phyloP scores from a whole-genome alignment of 2,888 invertebrate species.

The Andrena haemorrhoa region DNA sequence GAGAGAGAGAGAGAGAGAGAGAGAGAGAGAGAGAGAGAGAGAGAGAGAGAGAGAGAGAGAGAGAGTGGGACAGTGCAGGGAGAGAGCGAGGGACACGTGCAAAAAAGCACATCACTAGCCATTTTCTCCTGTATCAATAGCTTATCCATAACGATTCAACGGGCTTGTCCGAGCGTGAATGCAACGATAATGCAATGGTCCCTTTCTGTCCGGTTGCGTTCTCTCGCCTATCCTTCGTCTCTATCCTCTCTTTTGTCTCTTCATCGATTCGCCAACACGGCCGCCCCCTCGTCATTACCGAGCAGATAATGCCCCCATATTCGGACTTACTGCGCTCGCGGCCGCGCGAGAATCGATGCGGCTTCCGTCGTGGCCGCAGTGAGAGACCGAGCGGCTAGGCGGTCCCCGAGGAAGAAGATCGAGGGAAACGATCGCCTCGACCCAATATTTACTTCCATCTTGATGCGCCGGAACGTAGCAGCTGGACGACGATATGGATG shows the following conservation, averaged over 20 bases:
- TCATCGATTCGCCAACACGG: constrained; percentile 80
- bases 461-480: constrained; percentile 35
- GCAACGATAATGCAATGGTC: constrained; percentile 82
- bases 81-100: constrained; percentile 14
- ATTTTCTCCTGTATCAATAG: constrained; percentile 67
- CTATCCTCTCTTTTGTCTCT: constrained; percentile 66
- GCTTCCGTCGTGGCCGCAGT: constrained; percentile 42
- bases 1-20: constrained; percentile 1
- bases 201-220: constrained; percentile 65
- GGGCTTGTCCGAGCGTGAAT: constrained; percentile 82
- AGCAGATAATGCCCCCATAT: constrained; percentile 76
- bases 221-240: constrained; percentile 45
- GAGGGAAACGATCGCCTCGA: constrained; percentile 53
- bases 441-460: constrained; percentile 72
- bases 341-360: constrained; percentile 71
- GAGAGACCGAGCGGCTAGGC: background rate
- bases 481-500: constrained; percentile 25
- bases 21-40: background rate
- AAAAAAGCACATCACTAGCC: constrained; percentile 32
- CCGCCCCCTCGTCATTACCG: constrained; percentile 77
- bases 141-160: constrained; percentile 82
- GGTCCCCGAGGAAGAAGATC: constrained; percentile 7
- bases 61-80: too few relatives aligned
- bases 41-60: background rate
- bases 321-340: constrained; percentile 42